A percentile compares a stretch with the other conserved stretches of the same genome.
Conservation (phyloP, 2,888 invertebrate species). For the Mantis religiosa region DNA sequence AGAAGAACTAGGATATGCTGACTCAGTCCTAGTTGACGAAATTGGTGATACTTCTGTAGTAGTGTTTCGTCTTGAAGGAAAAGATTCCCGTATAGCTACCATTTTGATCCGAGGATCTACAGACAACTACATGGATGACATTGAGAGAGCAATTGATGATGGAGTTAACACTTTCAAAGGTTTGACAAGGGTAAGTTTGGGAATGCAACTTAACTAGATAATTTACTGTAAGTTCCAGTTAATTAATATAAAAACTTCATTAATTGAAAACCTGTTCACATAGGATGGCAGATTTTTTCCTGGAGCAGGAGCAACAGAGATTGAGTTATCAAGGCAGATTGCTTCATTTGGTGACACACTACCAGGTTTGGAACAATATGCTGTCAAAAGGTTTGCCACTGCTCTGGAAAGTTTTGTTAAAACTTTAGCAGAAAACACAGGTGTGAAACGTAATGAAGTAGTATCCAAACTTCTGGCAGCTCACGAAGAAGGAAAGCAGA, state of each 20-base stretch:
- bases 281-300: conserved; percentile 67
- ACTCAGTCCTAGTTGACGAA: conserved; percentile 84
- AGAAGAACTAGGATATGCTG: conserved; percentile 90
- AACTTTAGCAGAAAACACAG: conserved; percentile 91
- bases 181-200: conserved; percentile 62
- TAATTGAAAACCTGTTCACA: background rate
- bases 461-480: conserved; percentile 86
- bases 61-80: conserved; percentile 82
- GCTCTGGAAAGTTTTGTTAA: conserved; percentile 89
- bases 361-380: conserved; percentile 95
- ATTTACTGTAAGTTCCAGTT: no score
- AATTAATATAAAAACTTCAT: no score
- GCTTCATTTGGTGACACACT: conserved; percentile 84
- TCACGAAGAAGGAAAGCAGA: conserved; percentile 84
- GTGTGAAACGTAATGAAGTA: conserved; percentile 80
- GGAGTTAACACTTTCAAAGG: conserved; percentile 98
- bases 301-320: conserved; percentile 94
- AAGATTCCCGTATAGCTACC: conserved; percentile 85
- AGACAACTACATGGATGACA: conserved; percentile 97
- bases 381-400: conserved; percentile 86
- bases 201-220: no score
- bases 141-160: conserved; percentile 97
- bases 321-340: conserved; percentile 85
- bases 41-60: conserved; percentile 93
- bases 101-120: conserved; percentile 94